These are phyloP conservation scores for Pampus argenteus DNA, from an alignment of 2,797 vertebrate genomes.

Conservation along the genomic window DNA sequence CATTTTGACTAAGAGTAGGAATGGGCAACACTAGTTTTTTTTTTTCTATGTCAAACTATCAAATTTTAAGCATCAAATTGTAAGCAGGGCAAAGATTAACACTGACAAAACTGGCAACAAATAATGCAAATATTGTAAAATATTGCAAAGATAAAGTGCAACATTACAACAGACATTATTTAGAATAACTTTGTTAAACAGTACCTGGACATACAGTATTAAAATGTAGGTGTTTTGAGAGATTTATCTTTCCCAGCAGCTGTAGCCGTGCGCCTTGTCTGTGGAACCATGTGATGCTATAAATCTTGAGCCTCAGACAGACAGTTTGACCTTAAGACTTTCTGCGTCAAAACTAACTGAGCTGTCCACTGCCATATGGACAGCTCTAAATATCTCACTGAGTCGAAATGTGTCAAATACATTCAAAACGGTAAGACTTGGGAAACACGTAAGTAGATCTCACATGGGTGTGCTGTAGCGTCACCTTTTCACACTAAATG, in stretches of 20 bases:
- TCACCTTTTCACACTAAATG: slow-evolving; percentile 44
- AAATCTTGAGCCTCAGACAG: slow-evolving; percentile 22
- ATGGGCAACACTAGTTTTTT: neutral
- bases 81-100: neutral
- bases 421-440: neutral
- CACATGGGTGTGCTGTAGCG: neutral
- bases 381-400: slow-evolving; percentile 6
- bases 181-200: neutral
- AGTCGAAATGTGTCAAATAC: slow-evolving; percentile 11
- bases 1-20: neutral
- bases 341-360: slow-evolving; percentile 19
- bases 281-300: slow-evolving; percentile 7
- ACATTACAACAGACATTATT: neutral
- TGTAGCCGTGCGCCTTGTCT: slow-evolving; percentile 9
- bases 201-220: neutral
- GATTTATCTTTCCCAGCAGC: slow-evolving; percentile 16
- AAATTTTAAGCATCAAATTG: neutral
- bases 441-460: neutral
- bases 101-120: neutral
- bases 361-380: neutral
- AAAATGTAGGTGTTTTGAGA: neutral
- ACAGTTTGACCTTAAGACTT: slow-evolving; percentile 43
- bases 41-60: neutral
- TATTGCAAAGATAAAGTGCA: neutral
- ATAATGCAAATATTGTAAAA: neutral